Base-by-base conservation (phyloP, 2,888 invertebrate species). In the Serripes groenlandicus region DNA sequence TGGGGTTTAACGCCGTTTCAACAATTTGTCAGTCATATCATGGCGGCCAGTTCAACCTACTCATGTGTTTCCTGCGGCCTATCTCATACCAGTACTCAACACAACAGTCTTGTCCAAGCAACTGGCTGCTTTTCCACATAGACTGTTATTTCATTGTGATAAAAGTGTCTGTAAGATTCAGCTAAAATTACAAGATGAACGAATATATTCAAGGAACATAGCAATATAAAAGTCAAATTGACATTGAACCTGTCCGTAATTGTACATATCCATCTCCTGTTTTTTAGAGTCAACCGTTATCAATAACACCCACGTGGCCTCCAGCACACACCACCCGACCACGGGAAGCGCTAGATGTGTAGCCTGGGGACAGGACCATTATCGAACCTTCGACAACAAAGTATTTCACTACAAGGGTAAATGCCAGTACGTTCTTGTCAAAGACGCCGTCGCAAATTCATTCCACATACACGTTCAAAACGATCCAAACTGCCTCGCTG, bases 331-430 rank as follows among this genome's bases (percentile, higher is more conserved):
- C 5, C 86, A 81, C 56, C 78, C 81, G 23, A 75, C 75, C 28
- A 85, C 83, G 3, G 81, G 87, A 70, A 85, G 88, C 76, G 97
- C 97, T 0, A 95, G 96, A 18, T 98, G 98, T 91, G 96, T 97
- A 75, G 96, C 97, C 1, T 98, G 98, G 98, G 96, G 97, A 32
- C 97, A 97, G 42, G 95, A 96, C 23, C 97, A 98, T 94, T 97
- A 97, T 90, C 97, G 97, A 94, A 97, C 98, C 0, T 98, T 98
- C 91, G 98, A 98, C 95, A 97, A 97, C 9, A 96, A 96, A 90
- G 96, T 97, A 91, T 95, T 89, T 93, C 97, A 97, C 92, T 97
- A 97, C 90, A 96, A 96, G 73, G 96, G 96, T 0, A 70, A 88
- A 15, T 98, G 98, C 93, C 96, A 97, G 0, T 97, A 98, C 92